Conservation (phyloP, 92 coral and sea anemone genomes). For the Parazoanthus darwini region DNA sequence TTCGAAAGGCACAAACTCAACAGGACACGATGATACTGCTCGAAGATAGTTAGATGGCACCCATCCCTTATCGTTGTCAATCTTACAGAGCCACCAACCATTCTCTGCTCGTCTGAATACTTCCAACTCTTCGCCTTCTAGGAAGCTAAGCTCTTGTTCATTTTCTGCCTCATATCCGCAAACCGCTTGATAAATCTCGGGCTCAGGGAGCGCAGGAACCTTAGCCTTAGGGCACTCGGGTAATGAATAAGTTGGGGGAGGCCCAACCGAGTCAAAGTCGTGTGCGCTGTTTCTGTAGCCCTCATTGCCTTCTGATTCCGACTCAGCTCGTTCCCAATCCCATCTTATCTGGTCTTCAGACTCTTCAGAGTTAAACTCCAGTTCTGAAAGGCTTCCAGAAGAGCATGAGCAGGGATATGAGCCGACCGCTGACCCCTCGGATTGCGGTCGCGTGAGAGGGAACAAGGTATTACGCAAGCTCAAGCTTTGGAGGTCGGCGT, state of each 20-base stretch:
- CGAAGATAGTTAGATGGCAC: conserved; percentile 34
- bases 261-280: not conserved
- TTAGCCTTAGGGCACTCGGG: conserved; percentile 20
- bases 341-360: not conserved
- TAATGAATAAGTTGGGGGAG: conserved; percentile 24
- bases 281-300: not conserved
- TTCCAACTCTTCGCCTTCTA: conserved; percentile 16
- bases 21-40: not conserved
- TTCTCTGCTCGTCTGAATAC: conserved; percentile 18
- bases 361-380: not conserved
- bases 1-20: not conserved
- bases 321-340: not conserved
- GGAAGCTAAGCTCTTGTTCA: conserved; percentile 13
- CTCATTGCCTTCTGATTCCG: not conserved
- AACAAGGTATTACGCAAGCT: not conserved
- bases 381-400: conserved; percentile 23
- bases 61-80: conserved; percentile 22
- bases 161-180: conserved; percentile 22
- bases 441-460: not conserved
- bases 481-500: conserved; percentile 12
- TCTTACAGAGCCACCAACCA: conserved; percentile 38
- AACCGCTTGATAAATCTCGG: not conserved
- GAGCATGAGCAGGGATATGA: conserved; percentile 3
- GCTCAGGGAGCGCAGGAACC: not conserved
- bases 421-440: not conserved